A percentile compares a stretch with the other conserved stretches of the same genome.
Evolutionary conservation across 2,888 invertebrate genomes (phyloP).

Genomic region (Parelbella ahira): DNA sequence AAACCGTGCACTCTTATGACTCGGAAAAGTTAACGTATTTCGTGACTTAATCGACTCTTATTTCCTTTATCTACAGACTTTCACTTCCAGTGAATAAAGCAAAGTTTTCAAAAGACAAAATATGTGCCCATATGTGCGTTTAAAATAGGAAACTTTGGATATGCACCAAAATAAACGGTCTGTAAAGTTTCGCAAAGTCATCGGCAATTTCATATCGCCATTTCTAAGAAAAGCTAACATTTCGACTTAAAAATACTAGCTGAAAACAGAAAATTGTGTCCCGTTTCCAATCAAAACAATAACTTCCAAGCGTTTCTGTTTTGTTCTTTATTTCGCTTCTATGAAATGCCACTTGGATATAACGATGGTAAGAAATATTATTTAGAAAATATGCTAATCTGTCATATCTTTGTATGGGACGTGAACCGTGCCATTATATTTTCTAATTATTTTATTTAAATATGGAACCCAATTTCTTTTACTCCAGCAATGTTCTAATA

Average conservation of each 20-base stretch:
- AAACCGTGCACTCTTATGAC: conserved; percentile 1
- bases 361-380: not conserved
- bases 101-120: conserved; percentile 9
- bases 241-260: conserved; percentile 21
- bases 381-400: no score
- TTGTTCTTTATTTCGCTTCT: conserved; percentile 19
- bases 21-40: conserved; percentile 5
- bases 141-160: not conserved
- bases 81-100: conserved; percentile 9
- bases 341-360: conserved; percentile 1
- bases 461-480: no score
- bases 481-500: no score
- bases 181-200: conserved; percentile 4
- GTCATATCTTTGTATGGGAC: no score
- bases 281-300: conserved; percentile 21
- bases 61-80: conserved; percentile 8
- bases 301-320: conserved; percentile 14
- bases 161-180: not conserved
- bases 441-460: no score
- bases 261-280: conserved; percentile 12
- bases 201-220: conserved; percentile 8
- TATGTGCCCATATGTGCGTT: not conserved
- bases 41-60: conserved; percentile 11
- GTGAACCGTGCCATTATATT: no score
- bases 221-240: conserved; percentile 16